A percentile compares a stretch with the other conserved stretches of the same genome.
These are phyloP conservation scores for Pomatostomus ruficeps DNA, from an alignment of 2,113 vertebrate species.

Conservation along the genomic window DNA sequence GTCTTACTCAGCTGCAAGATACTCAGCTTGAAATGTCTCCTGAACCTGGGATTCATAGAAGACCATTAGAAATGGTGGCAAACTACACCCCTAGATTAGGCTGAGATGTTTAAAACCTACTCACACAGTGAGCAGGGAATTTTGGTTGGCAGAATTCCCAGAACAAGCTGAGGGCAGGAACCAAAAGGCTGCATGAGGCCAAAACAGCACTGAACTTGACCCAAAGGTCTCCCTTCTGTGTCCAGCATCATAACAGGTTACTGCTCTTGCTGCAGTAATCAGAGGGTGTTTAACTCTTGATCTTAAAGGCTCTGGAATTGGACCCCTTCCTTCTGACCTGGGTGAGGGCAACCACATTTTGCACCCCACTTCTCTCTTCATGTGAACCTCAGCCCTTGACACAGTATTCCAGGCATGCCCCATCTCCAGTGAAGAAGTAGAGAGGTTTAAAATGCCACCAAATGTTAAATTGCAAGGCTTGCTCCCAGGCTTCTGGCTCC, in stretches of 20 bases:
- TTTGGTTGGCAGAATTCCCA: constrained; percentile 24
- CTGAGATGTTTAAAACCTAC: neutral
- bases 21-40: neutral
- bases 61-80: neutral
- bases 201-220: neutral
- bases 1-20: neutral
- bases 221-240: neutral
- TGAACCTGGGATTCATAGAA: neutral
- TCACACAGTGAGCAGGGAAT: neutral
- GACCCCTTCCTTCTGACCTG: neutral
- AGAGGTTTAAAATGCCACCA: neutral
- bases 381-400: neutral
- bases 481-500: neutral
- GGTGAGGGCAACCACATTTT: neutral
- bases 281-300: neutral
- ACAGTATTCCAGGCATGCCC: neutral
- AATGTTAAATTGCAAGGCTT: neutral
- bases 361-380: neutral
- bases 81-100: neutral
- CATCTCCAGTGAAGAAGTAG: neutral
- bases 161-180: neutral
- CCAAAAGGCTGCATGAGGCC: neutral
- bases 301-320: neutral
- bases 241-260: neutral
- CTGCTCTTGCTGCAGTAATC: neutral